phyloP scores from a whole-genome alignment of 1,140 invertebrate genomes.

The Lutraria rhynchaena region DNA sequence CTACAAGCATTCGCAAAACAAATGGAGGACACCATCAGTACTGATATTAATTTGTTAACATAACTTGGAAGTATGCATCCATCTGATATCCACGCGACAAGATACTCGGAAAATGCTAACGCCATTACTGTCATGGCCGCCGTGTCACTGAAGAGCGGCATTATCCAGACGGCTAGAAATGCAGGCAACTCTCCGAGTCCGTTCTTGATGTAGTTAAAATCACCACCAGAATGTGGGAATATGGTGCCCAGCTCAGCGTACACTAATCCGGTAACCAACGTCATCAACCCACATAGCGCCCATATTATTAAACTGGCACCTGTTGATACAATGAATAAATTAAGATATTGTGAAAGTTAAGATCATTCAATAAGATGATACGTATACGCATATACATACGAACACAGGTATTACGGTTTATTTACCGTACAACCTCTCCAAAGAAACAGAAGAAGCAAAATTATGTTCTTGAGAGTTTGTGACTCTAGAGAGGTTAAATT shows the following conservation, averaged over 20 bases:
- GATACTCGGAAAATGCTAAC: conserved; percentile 59
- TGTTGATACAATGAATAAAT: neutral
- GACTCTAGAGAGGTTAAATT: too few relatives aligned
- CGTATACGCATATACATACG: too few relatives aligned
- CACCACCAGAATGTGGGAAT: conserved; percentile 61
- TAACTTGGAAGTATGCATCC: conserved; percentile 17
- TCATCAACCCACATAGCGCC: conserved; percentile 25
- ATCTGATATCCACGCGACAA: conserved; percentile 35
- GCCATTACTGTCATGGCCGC: conserved; percentile 77
- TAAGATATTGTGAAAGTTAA: too few relatives aligned
- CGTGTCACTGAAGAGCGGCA: conserved; percentile 87
- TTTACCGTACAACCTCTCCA: too few relatives aligned
- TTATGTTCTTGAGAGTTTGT: too few relatives aligned
- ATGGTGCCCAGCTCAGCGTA: conserved; percentile 64
- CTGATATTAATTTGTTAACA: conserved; percentile 39
- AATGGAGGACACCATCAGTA: conserved; percentile 16
- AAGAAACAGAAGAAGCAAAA: too few relatives aligned
- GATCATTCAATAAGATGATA: too few relatives aligned
- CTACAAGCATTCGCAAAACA: conserved; percentile 52
- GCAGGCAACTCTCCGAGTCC: conserved; percentile 57
- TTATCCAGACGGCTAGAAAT: conserved; percentile 62
- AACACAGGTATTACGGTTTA: too few relatives aligned
- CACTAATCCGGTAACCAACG: conserved; percentile 54
- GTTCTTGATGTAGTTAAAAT: conserved; percentile 64
- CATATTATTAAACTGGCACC: conserved; percentile 42